Evolutionary conservation across 2,888 invertebrate species (phyloP), one percentile per base, ranked within the genome.

Genomic region (Lithophane leautieri): DNA sequence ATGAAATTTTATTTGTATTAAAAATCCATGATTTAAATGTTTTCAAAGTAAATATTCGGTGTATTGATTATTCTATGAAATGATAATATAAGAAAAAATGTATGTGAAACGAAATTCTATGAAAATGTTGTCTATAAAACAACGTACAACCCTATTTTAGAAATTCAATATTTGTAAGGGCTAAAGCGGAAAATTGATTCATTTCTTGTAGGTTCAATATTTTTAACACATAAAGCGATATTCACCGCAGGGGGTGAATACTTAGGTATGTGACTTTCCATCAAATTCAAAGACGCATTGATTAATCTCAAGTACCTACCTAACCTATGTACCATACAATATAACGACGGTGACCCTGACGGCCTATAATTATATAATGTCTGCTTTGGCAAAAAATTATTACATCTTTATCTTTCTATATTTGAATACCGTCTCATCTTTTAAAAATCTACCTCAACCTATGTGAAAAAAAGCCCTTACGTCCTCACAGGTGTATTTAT

Each of bases 181-280:
- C 87, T 84, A 82, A 84, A 78, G 78, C 79, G 81, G 86, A 80
- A 83, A 90, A 89, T 90, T 85, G 87, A 87, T 86, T 12, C 67
- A 75, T 73, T 74, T 79, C 73, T 65, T 28, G 19, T 71, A 34
- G 50, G 81, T 84, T 92, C 89, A 81, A 89, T 90, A 93, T 92
- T 92, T 84, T 84, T 83, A 89, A 89, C 91, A 92, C 92, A 93
- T 93, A 92, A 90, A 89, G 90, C 90, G 89, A 90, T 91, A 91
- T 91, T n/a, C n/a, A 78, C 19, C 19, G 28, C 28, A 34, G 2
- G 34, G 2, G 34, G 34, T 34, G 34, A 34, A 34, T 34, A 34
- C 34, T 4, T 34, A 81, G 74, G 28, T n/a, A 50, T n/a, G 16
- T 42, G 58, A 66, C 47, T 47, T 14, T 28, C 34, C 42, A 58